Conservation (phyloP, 2,797 vertebrate species). For the Otus scops region DNA sequence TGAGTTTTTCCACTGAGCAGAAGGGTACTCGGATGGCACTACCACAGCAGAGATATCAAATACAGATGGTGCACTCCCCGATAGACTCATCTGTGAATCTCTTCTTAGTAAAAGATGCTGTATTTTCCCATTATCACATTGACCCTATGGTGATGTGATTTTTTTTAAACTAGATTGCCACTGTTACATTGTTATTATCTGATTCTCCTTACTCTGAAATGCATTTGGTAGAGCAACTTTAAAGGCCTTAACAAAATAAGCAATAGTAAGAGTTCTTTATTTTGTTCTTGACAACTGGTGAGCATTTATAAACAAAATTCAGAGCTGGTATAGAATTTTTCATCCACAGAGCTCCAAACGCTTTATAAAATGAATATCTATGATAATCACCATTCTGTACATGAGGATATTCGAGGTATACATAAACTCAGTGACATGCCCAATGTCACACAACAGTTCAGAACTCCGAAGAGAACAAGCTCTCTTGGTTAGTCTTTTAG, state of each 20-base stretch:
- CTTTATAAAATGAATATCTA: background rate
- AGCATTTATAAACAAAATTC: background rate
- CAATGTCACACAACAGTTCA: background rate
- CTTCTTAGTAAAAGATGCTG: background rate
- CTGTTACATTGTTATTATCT: background rate
- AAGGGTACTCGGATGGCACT: conserved; percentile 30
- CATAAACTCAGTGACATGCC: background rate
- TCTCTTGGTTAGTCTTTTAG: background rate
- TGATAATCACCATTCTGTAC: background rate
- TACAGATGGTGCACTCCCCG: background rate
- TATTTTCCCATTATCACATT: background rate
- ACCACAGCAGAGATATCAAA: background rate
- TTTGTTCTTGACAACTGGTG: background rate
- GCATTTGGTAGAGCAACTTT: background rate
- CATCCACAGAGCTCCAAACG: background rate
- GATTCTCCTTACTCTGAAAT: background rate
- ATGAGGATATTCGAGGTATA: background rate
- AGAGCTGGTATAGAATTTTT: background rate
- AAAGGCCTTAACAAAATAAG: background rate
- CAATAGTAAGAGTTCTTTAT: background rate
- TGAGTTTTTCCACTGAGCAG: background rate
- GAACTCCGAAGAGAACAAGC: background rate
- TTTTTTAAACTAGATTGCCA: background rate
- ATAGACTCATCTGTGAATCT: background rate
- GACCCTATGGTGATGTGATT: background rate